Conservation (phyloP, 2,797 vertebrate species). For the Epinephelus awoara region DNA sequence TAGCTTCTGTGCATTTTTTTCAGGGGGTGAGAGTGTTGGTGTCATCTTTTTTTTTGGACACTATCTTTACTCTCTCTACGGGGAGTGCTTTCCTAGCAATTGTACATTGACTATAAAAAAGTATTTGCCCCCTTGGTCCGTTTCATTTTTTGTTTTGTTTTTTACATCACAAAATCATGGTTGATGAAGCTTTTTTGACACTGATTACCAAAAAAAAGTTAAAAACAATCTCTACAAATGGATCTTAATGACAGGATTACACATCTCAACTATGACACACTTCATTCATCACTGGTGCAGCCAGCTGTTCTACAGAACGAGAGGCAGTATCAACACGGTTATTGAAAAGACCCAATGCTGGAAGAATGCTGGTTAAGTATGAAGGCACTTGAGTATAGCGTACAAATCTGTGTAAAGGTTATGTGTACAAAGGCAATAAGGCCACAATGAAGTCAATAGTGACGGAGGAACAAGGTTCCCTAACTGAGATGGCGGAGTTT, state of each 20-base stretch:
- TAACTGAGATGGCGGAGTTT: background rate
- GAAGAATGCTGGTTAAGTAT: background rate
- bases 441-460: background rate
- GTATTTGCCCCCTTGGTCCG: conserved; percentile 9
- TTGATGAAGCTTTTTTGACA: conserved; percentile 56
- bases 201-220: conserved; percentile 21
- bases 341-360: background rate
- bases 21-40: conserved; percentile 10
- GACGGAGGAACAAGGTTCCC: background rate
- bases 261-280: background rate
- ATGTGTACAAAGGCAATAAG: background rate
- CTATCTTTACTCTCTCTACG: conserved; percentile 18
- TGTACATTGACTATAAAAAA: conserved; percentile 51
- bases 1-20: conserved; percentile 71
- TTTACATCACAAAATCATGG: conserved; percentile 21
- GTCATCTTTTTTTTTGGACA: conserved; percentile 11
- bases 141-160: conserved; percentile 33
- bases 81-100: conserved; percentile 23
- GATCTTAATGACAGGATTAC: background rate
- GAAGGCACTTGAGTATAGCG: conserved; percentile 1
- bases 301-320: background rate
- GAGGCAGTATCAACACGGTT: background rate
- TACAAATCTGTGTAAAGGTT: background rate
- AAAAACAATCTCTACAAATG: background rate
- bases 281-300: background rate